phyloP scores from a whole-genome alignment of 1,140 invertebrate species.

The Pogonomyrmex barbatus region DNA sequence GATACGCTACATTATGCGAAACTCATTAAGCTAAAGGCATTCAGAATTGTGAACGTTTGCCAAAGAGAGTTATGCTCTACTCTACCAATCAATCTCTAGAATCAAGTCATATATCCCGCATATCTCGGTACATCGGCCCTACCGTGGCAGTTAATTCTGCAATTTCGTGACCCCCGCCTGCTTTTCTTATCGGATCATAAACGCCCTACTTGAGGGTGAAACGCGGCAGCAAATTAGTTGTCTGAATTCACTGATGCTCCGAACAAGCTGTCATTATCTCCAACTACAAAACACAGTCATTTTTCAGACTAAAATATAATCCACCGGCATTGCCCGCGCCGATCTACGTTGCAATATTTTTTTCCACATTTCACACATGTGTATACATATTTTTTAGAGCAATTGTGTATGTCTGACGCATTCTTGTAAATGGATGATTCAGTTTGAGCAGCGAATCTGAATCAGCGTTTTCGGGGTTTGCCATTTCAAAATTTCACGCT shows the following conservation, averaged over 20 bases:
- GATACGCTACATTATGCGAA: not conserved
- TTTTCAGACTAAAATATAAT: constrained; percentile 65
- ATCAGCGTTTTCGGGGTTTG: constrained; percentile 41
- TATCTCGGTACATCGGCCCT: constrained; percentile 11
- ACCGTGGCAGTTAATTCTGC: constrained; percentile 60
- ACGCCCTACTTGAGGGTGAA: constrained; percentile 51
- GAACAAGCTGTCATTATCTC: constrained; percentile 28
- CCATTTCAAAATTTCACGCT: constrained; percentile 64
- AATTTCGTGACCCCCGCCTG: constrained; percentile 58
- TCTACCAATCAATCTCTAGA: constrained; percentile 51
- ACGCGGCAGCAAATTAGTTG: constrained; percentile 31
- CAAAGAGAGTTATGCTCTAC: constrained; percentile 22
- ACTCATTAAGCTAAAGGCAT: constrained; percentile 50
- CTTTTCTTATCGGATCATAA: constrained; percentile 72
- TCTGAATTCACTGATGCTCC: constrained; percentile 52
- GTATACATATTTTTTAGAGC: constrained; percentile 25
- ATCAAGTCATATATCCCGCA: constrained; percentile 60
- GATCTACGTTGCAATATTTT: constrained; percentile 27
- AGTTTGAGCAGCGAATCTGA: constrained; percentile 49
- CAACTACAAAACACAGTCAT: constrained; percentile 67
- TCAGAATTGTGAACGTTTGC: constrained; percentile 24
- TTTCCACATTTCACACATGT: not conserved
- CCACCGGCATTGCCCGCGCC: constrained; percentile 39
- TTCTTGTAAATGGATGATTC: constrained; percentile 71
- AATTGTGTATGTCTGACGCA: constrained; percentile 36